These are phyloP conservation scores for Urosaurus nigricauda DNA, from an alignment of 2,797 vertebrate species.

Conservation along the genomic window DNA sequence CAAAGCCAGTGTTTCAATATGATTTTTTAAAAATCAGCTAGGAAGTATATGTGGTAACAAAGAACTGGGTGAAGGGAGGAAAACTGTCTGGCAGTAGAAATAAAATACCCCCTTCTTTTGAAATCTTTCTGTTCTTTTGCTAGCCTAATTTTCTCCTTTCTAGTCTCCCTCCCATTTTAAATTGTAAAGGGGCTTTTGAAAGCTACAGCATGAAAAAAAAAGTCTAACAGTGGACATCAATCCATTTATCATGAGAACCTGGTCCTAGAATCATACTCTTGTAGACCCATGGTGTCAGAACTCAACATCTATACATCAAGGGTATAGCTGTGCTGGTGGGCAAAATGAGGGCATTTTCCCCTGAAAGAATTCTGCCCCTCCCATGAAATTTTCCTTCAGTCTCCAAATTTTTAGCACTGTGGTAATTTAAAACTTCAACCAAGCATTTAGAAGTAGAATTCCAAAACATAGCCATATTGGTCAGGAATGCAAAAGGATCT, in stretches of 20 bases:
- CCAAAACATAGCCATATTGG: too few relatives aligned
- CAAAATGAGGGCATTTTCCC: too few relatives aligned
- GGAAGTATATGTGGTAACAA: conserved; percentile 64
- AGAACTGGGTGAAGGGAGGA: conserved; percentile 45
- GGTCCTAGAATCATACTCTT: background rate
- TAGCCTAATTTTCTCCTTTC: conserved; percentile 59
- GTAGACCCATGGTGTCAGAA: background rate
- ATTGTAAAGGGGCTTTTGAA: conserved; percentile 52
- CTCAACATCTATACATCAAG: conserved; percentile 29
- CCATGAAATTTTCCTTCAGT: too few relatives aligned
- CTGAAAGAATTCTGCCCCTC: too few relatives aligned
- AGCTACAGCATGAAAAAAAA: background rate
- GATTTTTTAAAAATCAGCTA: conserved; percentile 73
- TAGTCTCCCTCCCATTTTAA: conserved; percentile 43
- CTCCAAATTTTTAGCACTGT: too few relatives aligned
- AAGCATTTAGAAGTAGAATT: too few relatives aligned
- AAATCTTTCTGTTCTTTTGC: conserved; percentile 19
- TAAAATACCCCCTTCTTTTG: conserved; percentile 60
- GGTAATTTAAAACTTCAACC: too few relatives aligned
- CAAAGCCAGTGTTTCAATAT: conserved; percentile 72
- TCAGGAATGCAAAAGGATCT: too few relatives aligned
- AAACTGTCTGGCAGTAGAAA: conserved; percentile 66
- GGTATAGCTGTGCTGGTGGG: background rate
- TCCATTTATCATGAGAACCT: background rate
- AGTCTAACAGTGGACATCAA: conserved; percentile 40